Evolutionary conservation across 2,888 invertebrate species (phyloP).

Genomic region (Coenonympha glycerion): DNA sequence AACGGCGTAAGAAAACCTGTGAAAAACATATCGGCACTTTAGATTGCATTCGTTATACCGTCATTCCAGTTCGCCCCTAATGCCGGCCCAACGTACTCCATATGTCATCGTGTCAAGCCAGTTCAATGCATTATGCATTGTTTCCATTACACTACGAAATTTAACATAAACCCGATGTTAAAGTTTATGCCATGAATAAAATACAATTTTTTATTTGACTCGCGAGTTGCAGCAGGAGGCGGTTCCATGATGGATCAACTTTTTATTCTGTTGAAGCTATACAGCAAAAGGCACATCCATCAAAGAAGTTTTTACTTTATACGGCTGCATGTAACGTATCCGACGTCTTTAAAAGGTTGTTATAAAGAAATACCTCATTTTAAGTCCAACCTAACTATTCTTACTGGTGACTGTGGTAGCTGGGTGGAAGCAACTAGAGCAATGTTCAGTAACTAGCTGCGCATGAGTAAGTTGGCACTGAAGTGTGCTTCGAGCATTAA

Average conservation of each 20-base stretch:
- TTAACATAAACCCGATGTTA: constrained; percentile 73
- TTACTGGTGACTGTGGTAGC: background rate
- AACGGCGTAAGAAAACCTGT: constrained; percentile 51
- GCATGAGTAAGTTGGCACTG: background rate
- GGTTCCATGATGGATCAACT: constrained; percentile 40
- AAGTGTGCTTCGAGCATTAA: background rate
- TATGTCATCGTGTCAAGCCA: constrained; percentile 69
- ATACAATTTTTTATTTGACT: constrained; percentile 60
- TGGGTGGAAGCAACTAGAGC: background rate
- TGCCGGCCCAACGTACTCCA: constrained; percentile 63
- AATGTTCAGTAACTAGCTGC: background rate
- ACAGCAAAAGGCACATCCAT: constrained; percentile 23
- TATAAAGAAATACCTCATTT: background rate
- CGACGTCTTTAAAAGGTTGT: background rate
- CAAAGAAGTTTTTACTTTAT: constrained; percentile 17
- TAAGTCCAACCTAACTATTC: background rate
- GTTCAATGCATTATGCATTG: constrained; percentile 69
- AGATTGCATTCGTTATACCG: constrained; percentile 49
- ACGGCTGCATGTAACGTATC: background rate
- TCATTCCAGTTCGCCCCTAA: constrained; percentile 55
- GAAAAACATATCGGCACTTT: constrained; percentile 51
- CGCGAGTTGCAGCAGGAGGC: constrained; percentile 35
- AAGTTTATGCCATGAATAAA: constrained; percentile 70
- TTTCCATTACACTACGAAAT: constrained; percentile 74
- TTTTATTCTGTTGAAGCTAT: constrained; percentile 36